Evolutionary conservation across 2,797 vertebrate genomes (phyloP).

Genomic region (Myiotriccus ornatus): DNA sequence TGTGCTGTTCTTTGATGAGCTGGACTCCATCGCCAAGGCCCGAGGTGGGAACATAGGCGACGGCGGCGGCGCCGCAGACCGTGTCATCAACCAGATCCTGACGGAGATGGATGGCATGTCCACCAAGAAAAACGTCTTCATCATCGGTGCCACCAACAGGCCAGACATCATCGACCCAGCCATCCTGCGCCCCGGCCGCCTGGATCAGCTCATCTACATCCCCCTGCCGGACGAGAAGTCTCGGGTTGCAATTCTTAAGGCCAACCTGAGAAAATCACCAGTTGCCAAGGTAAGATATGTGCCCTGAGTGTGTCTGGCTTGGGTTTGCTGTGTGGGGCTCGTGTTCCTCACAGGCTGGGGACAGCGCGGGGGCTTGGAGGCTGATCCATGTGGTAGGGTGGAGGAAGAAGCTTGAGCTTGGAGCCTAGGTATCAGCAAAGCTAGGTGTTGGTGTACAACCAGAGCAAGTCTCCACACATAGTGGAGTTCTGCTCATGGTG

Average conservation of each 20-base stretch:
- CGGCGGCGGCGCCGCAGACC: slow-evolving; percentile 62
- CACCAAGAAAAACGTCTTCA: slow-evolving; percentile 98
- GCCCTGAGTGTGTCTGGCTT: not conserved
- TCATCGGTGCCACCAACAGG: slow-evolving; percentile 88
- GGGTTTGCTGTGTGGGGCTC: not conserved
- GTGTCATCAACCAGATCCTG: slow-evolving; percentile 97
- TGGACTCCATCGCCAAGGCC: slow-evolving; percentile 5
- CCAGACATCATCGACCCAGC: slow-evolving; percentile 98
- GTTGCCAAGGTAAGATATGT: not conserved
- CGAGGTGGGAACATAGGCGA: not conserved
- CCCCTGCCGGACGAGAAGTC: slow-evolving; percentile 84
- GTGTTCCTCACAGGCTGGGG: not conserved
- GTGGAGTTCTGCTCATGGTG: not conserved
- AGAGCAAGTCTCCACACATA: not conserved
- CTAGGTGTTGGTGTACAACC: not conserved
- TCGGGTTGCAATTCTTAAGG: slow-evolving; percentile 94
- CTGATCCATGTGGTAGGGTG: accelerated
- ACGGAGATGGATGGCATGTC: slow-evolving; percentile 99
- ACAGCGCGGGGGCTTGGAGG: not conserved
- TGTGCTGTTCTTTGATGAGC: slow-evolving; percentile 9
- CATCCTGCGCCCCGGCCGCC: slow-evolving; percentile 90
- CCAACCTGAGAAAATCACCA: slow-evolving; percentile 81
- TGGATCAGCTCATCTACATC: slow-evolving; percentile 34
- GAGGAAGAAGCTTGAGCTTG: not conserved
- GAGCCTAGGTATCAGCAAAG: not conserved